These are phyloP conservation scores for Acanthis flammea DNA, from an alignment of 2,797 vertebrate species.

Conservation along the genomic window DNA sequence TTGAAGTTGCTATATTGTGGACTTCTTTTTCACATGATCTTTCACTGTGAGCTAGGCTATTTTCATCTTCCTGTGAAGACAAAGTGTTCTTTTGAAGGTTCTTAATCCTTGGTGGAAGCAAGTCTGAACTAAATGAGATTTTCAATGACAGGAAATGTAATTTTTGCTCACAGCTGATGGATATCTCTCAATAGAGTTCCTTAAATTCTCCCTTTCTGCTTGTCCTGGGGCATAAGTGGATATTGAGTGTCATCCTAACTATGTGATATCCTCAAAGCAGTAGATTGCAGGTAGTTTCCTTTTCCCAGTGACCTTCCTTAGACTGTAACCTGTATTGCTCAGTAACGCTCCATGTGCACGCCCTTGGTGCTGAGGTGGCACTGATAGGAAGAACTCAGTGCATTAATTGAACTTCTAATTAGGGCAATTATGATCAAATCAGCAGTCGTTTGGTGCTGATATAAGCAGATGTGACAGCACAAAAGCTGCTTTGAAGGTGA, in stretches of 20 bases:
- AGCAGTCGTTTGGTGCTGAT: constrained; percentile 52
- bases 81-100: constrained; percentile 36
- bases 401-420: constrained; percentile 66
- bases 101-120: constrained; percentile 54
- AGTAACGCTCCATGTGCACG: neutral
- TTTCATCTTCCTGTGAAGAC: constrained; percentile 39
- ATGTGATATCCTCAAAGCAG: neutral
- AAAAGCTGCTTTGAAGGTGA: constrained; percentile 59
- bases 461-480: constrained; percentile 52
- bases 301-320: constrained; percentile 33
- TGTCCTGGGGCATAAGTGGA: constrained; percentile 30
- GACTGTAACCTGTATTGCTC: neutral
- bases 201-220: constrained; percentile 24
- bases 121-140: constrained; percentile 55
- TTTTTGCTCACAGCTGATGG: constrained; percentile 54
- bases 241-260: constrained; percentile 30
- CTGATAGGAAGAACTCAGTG: constrained; percentile 11
- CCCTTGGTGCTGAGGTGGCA: constrained; percentile 15
- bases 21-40: neutral
- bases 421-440: constrained; percentile 61
- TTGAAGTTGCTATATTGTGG: neutral
- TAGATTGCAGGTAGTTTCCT: neutral
- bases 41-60: constrained; percentile 23
- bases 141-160: constrained; percentile 50
- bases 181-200: constrained; percentile 49